Evolutionary conservation across 2,888 invertebrate genomes (phyloP).

Genomic region (Ferrisia virgata): DNA sequence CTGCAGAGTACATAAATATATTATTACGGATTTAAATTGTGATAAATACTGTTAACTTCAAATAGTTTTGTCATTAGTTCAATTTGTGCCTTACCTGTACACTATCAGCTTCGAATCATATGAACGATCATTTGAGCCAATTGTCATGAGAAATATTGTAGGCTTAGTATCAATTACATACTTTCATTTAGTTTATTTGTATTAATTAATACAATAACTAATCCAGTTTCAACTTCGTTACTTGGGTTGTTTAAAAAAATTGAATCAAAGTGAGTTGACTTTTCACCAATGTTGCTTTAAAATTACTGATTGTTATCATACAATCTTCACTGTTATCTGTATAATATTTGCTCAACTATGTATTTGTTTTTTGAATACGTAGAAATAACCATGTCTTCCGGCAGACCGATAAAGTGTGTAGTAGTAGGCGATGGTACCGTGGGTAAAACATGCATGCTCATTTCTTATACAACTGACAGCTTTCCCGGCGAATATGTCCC

Average conservation of each 20-base stretch:
- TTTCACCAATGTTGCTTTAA: neutral
- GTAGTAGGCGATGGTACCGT: conserved; percentile 91
- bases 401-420: conserved; percentile 87
- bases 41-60: neutral
- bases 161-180: neutral
- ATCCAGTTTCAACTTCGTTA: neutral
- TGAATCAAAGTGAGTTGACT: neutral
- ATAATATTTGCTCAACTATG: neutral
- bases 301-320: neutral
- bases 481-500: conserved; percentile 94
- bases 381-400: conserved; percentile 76
- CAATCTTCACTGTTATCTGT: neutral
- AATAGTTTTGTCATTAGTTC: neutral
- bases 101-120: neutral
- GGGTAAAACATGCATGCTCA: conserved; percentile 90
- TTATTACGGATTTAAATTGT: neutral
- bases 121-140: neutral
- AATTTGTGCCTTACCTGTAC: neutral
- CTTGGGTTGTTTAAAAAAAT: neutral
- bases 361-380: neutral
- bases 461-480: conserved; percentile 88
- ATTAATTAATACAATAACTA: neutral
- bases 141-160: neutral
- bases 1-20: neutral
- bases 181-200: neutral